These are phyloP conservation scores for Macrotrachela quadricornifera DNA, from an alignment of 1,140 invertebrate genomes.

Conservation along the genomic window DNA sequence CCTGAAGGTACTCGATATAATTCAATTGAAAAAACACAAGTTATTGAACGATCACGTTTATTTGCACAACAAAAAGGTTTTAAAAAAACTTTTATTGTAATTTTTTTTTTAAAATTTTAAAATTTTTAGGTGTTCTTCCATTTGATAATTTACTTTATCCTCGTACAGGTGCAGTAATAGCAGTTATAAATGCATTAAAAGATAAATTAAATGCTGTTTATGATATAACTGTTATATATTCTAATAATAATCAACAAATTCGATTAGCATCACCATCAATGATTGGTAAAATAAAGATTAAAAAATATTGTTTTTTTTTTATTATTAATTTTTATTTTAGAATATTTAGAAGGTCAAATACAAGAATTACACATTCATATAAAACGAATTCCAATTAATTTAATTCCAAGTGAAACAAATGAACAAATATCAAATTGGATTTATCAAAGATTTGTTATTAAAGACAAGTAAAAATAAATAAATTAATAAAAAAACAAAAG, in stretches of 20 bases:
- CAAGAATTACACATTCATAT: slow-evolving; percentile 17
- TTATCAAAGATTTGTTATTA: slow-evolving; percentile 13
- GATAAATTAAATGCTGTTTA: neutral
- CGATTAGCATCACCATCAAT: neutral
- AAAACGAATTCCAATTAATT: slow-evolving; percentile 13
- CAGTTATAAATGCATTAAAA: neutral
- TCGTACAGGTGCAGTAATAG: slow-evolving; percentile 11
- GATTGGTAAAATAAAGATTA: too few relatives aligned
- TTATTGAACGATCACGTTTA: slow-evolving; percentile 28
- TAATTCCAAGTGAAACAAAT: slow-evolving; percentile 13
- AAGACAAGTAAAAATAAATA: slow-evolving; percentile 15
- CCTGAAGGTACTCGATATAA: slow-evolving; percentile 38
- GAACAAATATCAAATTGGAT: slow-evolving; percentile 15
- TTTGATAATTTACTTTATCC: too few relatives aligned
- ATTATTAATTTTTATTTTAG: slow-evolving; percentile 11
- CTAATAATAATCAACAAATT: neutral
- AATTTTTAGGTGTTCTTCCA: too few relatives aligned
- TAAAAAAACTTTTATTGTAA: too few relatives aligned
- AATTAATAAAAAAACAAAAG: too few relatives aligned
- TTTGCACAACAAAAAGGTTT: slow-evolving; percentile 24
- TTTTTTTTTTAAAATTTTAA: too few relatives aligned
- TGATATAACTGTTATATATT: neutral
- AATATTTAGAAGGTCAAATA: slow-evolving; percentile 11
- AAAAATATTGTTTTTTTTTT: too few relatives aligned
- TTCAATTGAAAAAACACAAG: slow-evolving; percentile 20